Evolutionary conservation across 2,113 vertebrate species (phyloP).

Genomic region (Albula glossodonta): DNA sequence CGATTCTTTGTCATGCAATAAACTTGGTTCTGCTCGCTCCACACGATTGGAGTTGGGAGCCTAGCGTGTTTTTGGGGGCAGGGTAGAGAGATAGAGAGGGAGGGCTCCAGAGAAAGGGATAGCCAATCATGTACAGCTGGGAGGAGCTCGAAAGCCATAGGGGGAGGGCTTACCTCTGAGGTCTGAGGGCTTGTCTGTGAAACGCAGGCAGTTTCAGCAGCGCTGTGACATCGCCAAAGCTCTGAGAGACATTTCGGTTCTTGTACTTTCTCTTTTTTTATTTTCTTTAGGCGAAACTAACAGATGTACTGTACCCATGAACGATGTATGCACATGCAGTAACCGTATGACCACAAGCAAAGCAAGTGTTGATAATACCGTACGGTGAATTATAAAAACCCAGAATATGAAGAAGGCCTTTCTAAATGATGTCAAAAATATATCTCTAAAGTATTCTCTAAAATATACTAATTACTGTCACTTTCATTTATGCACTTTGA

Average conservation of each 20-base stretch:
- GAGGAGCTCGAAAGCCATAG: background rate
- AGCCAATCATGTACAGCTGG: background rate
- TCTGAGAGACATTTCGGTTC: background rate
- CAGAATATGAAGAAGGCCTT: background rate
- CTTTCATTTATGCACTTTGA: conserved; percentile 1
- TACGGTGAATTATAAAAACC: background rate
- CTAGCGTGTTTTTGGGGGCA: background rate
- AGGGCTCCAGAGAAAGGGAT: background rate
- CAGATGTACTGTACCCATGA: background rate
- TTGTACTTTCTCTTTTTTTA: background rate
- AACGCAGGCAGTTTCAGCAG: background rate
- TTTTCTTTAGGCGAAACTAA: too few relatives aligned
- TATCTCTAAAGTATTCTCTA: background rate
- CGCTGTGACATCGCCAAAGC: background rate
- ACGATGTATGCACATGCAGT: background rate
- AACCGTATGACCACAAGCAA: background rate
- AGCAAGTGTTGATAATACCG: background rate
- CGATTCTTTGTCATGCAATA: conserved; percentile 72
- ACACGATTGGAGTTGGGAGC: background rate
- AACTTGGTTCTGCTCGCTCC: conserved; percentile 28
- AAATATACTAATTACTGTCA: background rate
- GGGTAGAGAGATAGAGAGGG: background rate
- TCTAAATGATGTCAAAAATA: background rate
- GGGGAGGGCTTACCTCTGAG: background rate
- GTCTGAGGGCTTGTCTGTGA: background rate